Evolutionary conservation across 2,888 invertebrate species (phyloP), one percentile per base, ranked within the genome.

Genomic region (Bellardia bayeri): DNA sequence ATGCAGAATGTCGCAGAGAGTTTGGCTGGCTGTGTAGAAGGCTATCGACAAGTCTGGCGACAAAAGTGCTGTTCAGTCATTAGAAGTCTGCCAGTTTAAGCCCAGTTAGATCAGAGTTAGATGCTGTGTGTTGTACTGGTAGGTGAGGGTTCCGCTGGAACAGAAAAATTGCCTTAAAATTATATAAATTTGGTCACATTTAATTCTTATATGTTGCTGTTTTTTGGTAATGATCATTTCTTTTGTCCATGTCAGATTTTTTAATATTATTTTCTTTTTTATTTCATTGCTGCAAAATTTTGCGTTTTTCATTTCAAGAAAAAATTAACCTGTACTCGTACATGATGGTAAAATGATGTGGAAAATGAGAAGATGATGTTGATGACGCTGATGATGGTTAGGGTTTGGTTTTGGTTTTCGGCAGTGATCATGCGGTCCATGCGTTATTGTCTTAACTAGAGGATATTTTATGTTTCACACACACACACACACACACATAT

Each of bases 401-500:
- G 45, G 37, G 14, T 54, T 78, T 72, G 63, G 79, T 74, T 79
- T 80, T 79, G 66, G 71, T 74, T 84, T 80, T 82, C 56, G 69
- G 78, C 78, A 78, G 54, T 75, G 87, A 82, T 85, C 79, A 87
- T 74, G 82, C 74, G 68, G 69, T 75, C 64, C 87, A 87, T 76
- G 87, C 87, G 85, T 87, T 87, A 85, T 82, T 80, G 80, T 76
- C 75, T 81, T 69, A 85, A 81, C 69, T 69, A 56, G 80, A 85
- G 63, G 56, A 69, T 64, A 69, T 71, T 75, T 81, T 68, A 69
- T 75, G 23, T 69, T 45, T 72, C 71, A 64, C 64, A 79, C 16
- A 54, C 40, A 80, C 66, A 61, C 13, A 16, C 3, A 40, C 2
- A 40, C 42, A 23, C 23, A 23, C n/a, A n/a, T n/a, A n/a, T n/a